Evolutionary conservation across 2,888 invertebrate genomes (phyloP).

Genomic region (Eupeodes latifasciatus): DNA sequence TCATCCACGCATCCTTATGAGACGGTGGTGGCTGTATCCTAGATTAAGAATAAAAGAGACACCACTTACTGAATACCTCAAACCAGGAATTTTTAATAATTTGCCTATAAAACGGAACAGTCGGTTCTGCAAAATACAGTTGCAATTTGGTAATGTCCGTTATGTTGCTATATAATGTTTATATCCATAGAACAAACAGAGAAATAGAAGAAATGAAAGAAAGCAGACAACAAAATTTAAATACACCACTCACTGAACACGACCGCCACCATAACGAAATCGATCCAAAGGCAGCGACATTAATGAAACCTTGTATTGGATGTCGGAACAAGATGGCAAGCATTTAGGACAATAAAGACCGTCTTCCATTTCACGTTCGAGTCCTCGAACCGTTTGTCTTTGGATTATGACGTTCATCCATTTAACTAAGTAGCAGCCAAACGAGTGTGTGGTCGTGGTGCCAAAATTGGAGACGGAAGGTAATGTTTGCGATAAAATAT

Average conservation of each 20-base stretch:
- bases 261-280: conserved; percentile 50
- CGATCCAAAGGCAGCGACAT: conserved; percentile 78
- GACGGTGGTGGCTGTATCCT: neutral
- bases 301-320: conserved; percentile 85
- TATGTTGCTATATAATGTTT: conserved; percentile 40
- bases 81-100: conserved; percentile 85
- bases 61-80: conserved; percentile 87
- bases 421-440: conserved; percentile 80
- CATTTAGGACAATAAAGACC: conserved; percentile 86
- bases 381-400: conserved; percentile 80
- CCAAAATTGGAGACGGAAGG: conserved; percentile 35
- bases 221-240: conserved; percentile 24
- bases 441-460: neutral
- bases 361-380: conserved; percentile 85
- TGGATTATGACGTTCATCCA: conserved; percentile 83
- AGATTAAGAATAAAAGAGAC: neutral
- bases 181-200: neutral
- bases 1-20: conserved; percentile 39
- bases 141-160: conserved; percentile 79
- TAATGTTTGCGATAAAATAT: conserved; percentile 56
- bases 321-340: conserved; percentile 85
- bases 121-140: conserved; percentile 80
- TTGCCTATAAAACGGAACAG: conserved; percentile 80
- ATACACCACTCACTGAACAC: conserved; percentile 49
- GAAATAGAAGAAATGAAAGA: neutral